A percentile compares a stretch with the other conserved stretches of the same genome.
Conservation (phyloP, 2,113 vertebrate species). For the Cottus gobio region DNA sequence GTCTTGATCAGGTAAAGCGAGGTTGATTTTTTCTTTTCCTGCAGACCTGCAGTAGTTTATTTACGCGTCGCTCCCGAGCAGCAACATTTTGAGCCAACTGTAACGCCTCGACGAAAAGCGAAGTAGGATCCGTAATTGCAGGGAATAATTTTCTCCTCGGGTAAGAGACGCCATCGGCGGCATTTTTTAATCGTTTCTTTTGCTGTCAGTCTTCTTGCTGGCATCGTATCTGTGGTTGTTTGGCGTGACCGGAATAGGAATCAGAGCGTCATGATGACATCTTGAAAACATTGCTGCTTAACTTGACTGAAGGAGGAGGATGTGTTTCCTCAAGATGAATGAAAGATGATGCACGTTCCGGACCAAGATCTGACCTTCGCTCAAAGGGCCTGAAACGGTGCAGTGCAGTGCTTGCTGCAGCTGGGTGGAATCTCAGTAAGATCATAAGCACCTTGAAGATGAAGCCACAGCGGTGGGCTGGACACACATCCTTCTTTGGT, state of each 20-base stretch:
- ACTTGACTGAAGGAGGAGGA: conserved; percentile 45
- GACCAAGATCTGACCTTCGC: conserved; percentile 46
- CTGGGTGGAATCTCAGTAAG: neutral
- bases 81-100: neutral
- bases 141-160: conserved; percentile 2
- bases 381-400: conserved; percentile 2
- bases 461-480: neutral
- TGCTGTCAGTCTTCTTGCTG: conserved; percentile 26
- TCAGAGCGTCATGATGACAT: conserved; percentile 42
- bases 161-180: conserved; percentile 18
- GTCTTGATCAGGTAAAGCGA: conserved; percentile 19
- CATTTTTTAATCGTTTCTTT: conserved; percentile 40
- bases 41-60: conserved; percentile 5
- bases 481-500: conserved; percentile 9
- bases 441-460: neutral
- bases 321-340: conserved; percentile 35
- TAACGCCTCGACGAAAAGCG: neutral
- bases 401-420: neutral
- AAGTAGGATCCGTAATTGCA: conserved; percentile 1
- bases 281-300: conserved; percentile 41
- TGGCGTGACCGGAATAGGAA: conserved; percentile 46
- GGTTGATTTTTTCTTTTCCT: conserved; percentile 14
- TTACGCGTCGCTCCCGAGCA: neutral
- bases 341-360: conserved; percentile 17
- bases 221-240: conserved; percentile 34